Base-by-base conservation (phyloP, 2,113 vertebrate genomes). In the Paradisaea rubra region DNA sequence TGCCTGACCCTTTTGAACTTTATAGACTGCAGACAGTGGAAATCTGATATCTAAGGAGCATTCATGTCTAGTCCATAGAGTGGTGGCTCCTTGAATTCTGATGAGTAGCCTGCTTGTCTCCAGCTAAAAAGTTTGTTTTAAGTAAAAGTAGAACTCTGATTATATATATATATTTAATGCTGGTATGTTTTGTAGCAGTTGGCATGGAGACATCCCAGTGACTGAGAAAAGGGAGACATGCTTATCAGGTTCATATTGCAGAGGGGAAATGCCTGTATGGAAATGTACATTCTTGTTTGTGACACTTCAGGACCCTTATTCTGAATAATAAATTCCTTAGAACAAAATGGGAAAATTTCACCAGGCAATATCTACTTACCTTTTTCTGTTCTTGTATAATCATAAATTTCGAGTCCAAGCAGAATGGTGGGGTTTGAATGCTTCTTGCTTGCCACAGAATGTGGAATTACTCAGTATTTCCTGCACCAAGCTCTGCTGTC, bases 11-110 rank as follows among this genome's bases (percentile, higher is more conserved):
- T 37, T 89, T 61, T 64, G 15, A 86, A 77, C 64, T 66, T 86
- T 23, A 25, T 6, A 49, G 5, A 8, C 31, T 69, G 9, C 15
- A 61, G 41, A 72, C 28, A 0, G 0, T n/a, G 37, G 42, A 65
- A 80, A 45, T 42, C 18, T 45, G 35, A 20, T 72, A 1, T 61
- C 1, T 6, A 63, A 85, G 25, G 11, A 88, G 2, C 5, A 14
- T 42, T 73, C 1, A 0, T 0, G 1, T 72, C 49, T 61, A 23
- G 21, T 41, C n/a, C 23, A 8, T 0, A 37, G 25, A 65, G 10
- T 0, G 0, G 9, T 30, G 42, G 20, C 16, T 84, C 17, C 44
- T 22, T 2, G 3, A 82, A 71, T 37, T 28, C 8, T 57, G 8
- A 42, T 28, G 39, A 49, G 16, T 28, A 54, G 74, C 77, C 66